Conservation (phyloP, 2,113 vertebrate species). For the Elanus axillaris region DNA sequence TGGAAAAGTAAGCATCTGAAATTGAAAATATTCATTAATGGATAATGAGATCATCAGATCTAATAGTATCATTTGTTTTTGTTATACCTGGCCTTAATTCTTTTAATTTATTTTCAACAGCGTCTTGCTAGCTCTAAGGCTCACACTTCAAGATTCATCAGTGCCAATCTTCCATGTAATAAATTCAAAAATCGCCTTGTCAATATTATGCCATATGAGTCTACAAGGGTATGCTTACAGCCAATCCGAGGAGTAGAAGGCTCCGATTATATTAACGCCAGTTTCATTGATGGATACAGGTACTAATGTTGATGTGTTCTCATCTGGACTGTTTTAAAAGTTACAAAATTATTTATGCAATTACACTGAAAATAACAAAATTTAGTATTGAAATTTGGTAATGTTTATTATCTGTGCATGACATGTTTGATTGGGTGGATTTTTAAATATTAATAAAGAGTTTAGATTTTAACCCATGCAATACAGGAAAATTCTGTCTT, state of each 20-base stretch:
- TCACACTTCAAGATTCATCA: constrained; percentile 99
- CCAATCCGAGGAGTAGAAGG: constrained; percentile 97
- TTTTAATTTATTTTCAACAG: constrained; percentile 67
- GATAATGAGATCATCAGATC: neutral
- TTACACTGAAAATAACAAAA: neutral
- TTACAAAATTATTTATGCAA: neutral
- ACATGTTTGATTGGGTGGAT: neutral
- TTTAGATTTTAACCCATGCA: neutral
- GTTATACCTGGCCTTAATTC: neutral
- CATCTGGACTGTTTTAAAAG: neutral
- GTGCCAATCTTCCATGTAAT: constrained; percentile 99
- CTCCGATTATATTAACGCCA: constrained; percentile 98
- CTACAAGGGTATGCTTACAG: constrained; percentile 95
- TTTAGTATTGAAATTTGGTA: neutral
- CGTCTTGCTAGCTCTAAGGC: constrained; percentile 98
- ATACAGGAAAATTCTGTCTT: neutral
- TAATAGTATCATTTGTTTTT: neutral
- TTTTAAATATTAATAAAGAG: neutral
- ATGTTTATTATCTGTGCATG: neutral
- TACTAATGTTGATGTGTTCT: constrained; percentile 46
- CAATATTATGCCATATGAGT: constrained; percentile 99
- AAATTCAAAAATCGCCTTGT: constrained; percentile 99
- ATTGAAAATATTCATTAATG: neutral
- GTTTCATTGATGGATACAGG: constrained; percentile 99
- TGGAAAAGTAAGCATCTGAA: neutral